Percentiles rank a stretch among this genome's conserved stretches.
phyloP scores from a whole-genome alignment of 1,140 invertebrate genomes.

The Tenebrio molitor region DNA sequence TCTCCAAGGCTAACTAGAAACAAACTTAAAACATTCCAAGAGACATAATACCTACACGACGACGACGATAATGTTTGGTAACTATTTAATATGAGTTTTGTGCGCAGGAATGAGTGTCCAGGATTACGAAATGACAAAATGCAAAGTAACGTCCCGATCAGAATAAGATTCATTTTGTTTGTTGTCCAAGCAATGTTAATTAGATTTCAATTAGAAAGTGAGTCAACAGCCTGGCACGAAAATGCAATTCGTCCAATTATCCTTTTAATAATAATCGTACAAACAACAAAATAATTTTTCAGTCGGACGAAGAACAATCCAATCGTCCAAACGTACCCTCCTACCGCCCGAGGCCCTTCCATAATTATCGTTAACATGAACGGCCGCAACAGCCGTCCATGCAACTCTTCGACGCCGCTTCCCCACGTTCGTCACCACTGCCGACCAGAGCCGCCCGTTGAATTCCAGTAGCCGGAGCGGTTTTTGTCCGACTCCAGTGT shows the following conservation, averaged over 20 bases:
- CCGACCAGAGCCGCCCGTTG: background rate
- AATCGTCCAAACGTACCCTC: constrained; percentile 35
- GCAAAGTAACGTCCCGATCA: too few relatives aligned
- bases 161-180: too few relatives aligned
- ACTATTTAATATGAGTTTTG: too few relatives aligned
- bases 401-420: background rate
- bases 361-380: constrained; percentile 39
- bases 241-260: constrained; percentile 1
- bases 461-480: constrained; percentile 46
- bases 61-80: too few relatives aligned
- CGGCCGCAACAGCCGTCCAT: constrained; percentile 13
- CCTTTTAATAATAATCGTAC: background rate
- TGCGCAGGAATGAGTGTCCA: too few relatives aligned
- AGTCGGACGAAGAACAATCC: background rate
- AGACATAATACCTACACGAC: too few relatives aligned
- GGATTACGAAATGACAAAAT: too few relatives aligned
- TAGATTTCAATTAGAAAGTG: too few relatives aligned
- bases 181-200: too few relatives aligned
- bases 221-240: too few relatives aligned
- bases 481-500: constrained; percentile 37
- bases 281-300: constrained; percentile 28
- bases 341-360: constrained; percentile 15
- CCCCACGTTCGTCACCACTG: background rate
- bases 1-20: too few relatives aligned
- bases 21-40: too few relatives aligned